Percentiles rank a stretch among this genome's conserved stretches.
Evolutionary conservation across 2,113 vertebrate species (phyloP).

Genomic region (Carettochelys insculpta): DNA sequence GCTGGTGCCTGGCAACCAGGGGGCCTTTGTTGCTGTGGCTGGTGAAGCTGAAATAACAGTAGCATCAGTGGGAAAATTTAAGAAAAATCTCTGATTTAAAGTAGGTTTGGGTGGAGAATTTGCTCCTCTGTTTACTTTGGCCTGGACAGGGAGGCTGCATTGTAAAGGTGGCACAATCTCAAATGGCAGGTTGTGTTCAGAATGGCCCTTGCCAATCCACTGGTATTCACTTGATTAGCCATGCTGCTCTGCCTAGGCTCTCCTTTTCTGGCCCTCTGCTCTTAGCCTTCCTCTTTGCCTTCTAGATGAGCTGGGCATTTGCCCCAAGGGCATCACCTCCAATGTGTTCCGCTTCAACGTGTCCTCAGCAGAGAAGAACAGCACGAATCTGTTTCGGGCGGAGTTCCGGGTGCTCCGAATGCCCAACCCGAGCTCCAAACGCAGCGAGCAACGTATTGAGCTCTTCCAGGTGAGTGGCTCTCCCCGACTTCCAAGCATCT

Average conservation of each 20-base stretch:
- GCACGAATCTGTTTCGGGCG: slow-evolving; percentile 94
- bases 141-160: background rate
- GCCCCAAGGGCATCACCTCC: slow-evolving; percentile 92
- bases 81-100: background rate
- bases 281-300: slow-evolving; percentile 19
- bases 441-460: slow-evolving; percentile 93
- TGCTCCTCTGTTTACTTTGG: background rate
- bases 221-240: background rate
- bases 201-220: background rate
- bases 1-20: background rate
- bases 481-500: background rate
- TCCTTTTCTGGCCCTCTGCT: background rate
- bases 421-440: slow-evolving; percentile 88
- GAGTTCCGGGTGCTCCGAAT: slow-evolving; percentile 93
- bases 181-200: background rate
- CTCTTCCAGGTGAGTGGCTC: slow-evolving; percentile 89
- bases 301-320: slow-evolving; percentile 89
- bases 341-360: slow-evolving; percentile 96
- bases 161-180: background rate
- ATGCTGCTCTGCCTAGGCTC: background rate
- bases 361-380: slow-evolving; percentile 94
- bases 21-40: background rate
- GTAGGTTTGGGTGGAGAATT: background rate
- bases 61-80: background rate
- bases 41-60: background rate